A percentile compares a stretch with the other conserved stretches of the same genome.
phyloP scores from a whole-genome alignment of 2,888 invertebrate species.

The Tenthredo amoena region DNA sequence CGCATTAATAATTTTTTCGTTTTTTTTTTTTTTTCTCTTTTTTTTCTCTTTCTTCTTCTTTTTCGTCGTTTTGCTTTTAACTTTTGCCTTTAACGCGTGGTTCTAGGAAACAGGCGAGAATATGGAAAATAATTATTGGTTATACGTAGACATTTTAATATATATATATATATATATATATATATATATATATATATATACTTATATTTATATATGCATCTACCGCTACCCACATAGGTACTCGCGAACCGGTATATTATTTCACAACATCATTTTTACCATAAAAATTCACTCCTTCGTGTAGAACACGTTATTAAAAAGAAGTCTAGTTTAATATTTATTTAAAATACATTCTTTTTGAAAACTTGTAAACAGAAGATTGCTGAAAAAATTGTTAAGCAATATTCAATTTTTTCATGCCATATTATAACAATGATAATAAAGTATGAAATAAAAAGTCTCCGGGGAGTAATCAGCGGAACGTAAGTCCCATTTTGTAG shows the following conservation, averaged over 20 bases:
- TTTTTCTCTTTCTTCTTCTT: background rate
- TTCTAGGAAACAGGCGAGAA: constrained; percentile 13
- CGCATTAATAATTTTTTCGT: constrained; percentile 31
- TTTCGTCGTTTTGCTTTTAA: background rate
- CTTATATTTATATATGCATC: background rate
- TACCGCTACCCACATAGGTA: background rate
- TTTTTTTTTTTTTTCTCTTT: background rate
- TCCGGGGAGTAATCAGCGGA: too few relatives aligned
- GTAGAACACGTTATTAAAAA: background rate
- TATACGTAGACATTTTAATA: constrained; percentile 4
- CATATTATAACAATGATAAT: too few relatives aligned
- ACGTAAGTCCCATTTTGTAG: too few relatives aligned
- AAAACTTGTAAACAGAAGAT: too few relatives aligned
- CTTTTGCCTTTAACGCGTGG: background rate
- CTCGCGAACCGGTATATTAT: constrained; percentile 37
- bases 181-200: background rate
- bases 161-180: background rate
- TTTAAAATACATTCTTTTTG: too few relatives aligned
- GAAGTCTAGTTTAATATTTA: too few relatives aligned
- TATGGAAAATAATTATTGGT: constrained; percentile 21
- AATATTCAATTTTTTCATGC: too few relatives aligned
- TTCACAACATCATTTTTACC: background rate
- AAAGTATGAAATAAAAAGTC: too few relatives aligned
- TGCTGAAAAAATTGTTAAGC: too few relatives aligned
- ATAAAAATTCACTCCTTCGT: background rate